These are phyloP conservation scores for fruit fly (Drosophila melanogaster) DNA, from an alignment of 1,140 invertebrate genomes.

Conservation along the genomic window DNA sequence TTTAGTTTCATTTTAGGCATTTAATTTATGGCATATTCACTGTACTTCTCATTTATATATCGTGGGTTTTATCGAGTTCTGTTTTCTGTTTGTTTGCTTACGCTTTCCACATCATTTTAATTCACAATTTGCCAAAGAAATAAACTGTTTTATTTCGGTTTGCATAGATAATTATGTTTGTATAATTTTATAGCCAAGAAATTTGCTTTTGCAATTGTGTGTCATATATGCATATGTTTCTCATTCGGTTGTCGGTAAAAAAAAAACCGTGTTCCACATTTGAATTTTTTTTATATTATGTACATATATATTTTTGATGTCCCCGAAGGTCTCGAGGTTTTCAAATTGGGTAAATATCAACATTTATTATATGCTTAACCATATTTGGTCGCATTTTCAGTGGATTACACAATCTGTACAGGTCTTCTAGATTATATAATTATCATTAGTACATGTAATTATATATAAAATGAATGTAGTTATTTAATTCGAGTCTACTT, in stretches of 20 bases:
- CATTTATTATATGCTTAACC: constrained; percentile 2
- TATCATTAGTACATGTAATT: neutral
- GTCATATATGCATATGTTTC: constrained; percentile 37
- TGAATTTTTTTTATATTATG: constrained; percentile 17
- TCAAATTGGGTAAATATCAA: constrained; percentile 21
- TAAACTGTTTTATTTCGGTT: constrained; percentile 66
- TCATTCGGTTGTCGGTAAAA: constrained; percentile 26
- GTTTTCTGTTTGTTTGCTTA: constrained; percentile 24
- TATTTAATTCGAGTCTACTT: too few relatives aligned
- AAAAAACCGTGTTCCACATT: constrained; percentile 51
- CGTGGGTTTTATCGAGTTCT: neutral
- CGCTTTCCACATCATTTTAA: constrained; percentile 59
- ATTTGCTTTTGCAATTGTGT: constrained; percentile 42
- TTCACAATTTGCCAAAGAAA: constrained; percentile 44
- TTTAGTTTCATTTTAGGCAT: neutral
- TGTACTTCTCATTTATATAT: constrained; percentile 7
- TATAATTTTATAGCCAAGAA: constrained; percentile 28
- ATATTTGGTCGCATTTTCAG: neutral
- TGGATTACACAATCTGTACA: neutral
- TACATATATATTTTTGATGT: constrained; percentile 9
- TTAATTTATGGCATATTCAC: neutral
- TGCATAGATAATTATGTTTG: constrained; percentile 63
- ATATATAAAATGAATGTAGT: too few relatives aligned
- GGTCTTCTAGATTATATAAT: neutral
- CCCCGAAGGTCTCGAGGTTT: constrained; percentile 32